phyloP scores from a whole-genome alignment of 2,797 vertebrate species.

The Apogon hyalosoma region DNA sequence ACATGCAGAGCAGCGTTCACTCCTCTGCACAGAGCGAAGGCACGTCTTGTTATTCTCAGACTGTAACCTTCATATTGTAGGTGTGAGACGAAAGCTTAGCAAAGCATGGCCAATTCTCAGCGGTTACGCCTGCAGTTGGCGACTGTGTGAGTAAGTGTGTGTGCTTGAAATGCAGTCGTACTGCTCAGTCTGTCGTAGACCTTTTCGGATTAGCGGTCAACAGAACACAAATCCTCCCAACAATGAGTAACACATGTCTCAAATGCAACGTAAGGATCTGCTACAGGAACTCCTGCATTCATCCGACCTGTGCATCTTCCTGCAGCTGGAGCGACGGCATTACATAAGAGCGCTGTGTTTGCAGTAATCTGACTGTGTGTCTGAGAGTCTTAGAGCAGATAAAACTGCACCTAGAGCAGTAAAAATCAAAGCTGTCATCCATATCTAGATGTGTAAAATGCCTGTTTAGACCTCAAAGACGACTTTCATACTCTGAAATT shows the following conservation, averaged over 20 bases:
- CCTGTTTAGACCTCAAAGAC: constrained; percentile 1
- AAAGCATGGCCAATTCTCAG: constrained; percentile 60
- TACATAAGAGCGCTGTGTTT: constrained; percentile 49
- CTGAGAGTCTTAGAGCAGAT: constrained; percentile 15
- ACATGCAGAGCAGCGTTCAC: constrained; percentile 47
- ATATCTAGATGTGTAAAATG: constrained; percentile 17
- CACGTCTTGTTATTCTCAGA: constrained; percentile 43
- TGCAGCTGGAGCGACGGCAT: constrained; percentile 42
- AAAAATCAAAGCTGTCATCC: constrained; percentile 28
- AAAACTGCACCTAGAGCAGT: constrained; percentile 34
- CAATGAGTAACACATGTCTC: constrained; percentile 42
- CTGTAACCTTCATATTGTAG: constrained; percentile 57
- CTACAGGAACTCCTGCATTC: constrained; percentile 36
- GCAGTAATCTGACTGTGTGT: constrained; percentile 17
- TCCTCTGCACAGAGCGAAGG: constrained; percentile 28
- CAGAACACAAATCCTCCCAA: constrained; percentile 54
- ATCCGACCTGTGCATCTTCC: constrained; percentile 33
- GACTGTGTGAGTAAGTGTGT: constrained; percentile 6
- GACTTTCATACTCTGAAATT: too few relatives aligned
- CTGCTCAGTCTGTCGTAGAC: constrained; percentile 47
- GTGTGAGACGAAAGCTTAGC: constrained; percentile 61
- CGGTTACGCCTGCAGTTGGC: constrained; percentile 21
- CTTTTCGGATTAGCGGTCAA: constrained; percentile 50
- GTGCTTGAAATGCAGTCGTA: constrained; percentile 40
- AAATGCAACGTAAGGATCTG: constrained; percentile 9